phyloP scores from a whole-genome alignment of 2,888 invertebrate genomes.

The Drosophila mulleri region DNA sequence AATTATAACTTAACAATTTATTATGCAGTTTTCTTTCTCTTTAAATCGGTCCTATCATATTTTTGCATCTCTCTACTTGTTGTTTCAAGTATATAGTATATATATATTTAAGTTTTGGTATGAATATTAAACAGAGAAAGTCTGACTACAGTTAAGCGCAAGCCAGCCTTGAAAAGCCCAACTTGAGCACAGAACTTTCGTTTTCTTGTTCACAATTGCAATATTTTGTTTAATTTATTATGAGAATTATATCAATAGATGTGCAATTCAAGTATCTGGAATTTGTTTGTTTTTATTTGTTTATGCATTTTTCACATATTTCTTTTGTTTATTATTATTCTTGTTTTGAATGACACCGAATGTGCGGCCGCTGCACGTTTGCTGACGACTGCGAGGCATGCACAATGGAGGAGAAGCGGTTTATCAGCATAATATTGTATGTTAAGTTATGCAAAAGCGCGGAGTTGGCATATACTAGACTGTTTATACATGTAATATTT shows the following conservation, averaged over 20 bases:
- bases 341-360: conserved; percentile 45
- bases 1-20: background rate
- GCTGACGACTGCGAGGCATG: conserved; percentile 46
- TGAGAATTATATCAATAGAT: background rate
- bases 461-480: conserved; percentile 3
- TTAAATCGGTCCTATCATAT: background rate
- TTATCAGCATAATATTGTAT: conserved; percentile 35
- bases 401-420: conserved; percentile 36
- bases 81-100: background rate
- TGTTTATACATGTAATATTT: background rate
- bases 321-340: conserved; percentile 3
- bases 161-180: background rate
- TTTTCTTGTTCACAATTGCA: background rate
- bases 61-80: background rate
- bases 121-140: conserved; percentile 3
- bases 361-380: conserved; percentile 23
- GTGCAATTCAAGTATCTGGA: background rate
- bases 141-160: background rate
- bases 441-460: conserved; percentile 41
- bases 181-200: background rate
- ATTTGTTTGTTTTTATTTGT: conserved; percentile 1
- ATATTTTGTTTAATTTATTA: background rate
- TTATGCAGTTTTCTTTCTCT: too few relatives aligned
- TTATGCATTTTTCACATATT: conserved; percentile 6
- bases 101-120: background rate